Base-by-base conservation (phyloP, 2,113 vertebrate species). In the rabbit (Oryctolagus cuniculus) region DNA sequence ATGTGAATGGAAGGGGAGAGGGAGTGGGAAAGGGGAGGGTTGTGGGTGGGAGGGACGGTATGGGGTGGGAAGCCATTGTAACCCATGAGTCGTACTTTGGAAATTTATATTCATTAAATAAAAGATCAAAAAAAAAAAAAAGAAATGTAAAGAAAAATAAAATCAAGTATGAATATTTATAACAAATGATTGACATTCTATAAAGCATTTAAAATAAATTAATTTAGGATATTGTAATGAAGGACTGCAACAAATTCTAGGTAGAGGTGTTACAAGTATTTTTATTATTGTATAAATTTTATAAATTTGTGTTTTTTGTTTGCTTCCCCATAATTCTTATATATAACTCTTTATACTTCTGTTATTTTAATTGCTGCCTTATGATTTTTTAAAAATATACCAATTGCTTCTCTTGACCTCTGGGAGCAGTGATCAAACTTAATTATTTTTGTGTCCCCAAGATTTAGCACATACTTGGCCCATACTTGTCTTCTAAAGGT, bases 111-210 rank as follows among this genome's bases (percentile, higher is more conserved):
- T n/a, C n/a, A n/a, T n/a, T n/a, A n/a, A n/a, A n/a, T n/a, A n/a
- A n/a, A n/a, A n/a, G n/a, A n/a, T n/a, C n/a, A n/a, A n/a, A n/a
- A n/a, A n/a, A n/a, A n/a, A n/a, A n/a, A n/a, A n/a, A n/a, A n/a
- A 94, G 80, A 87, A 90, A 87, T 93, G 29, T 22, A 78, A 67
- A 19, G 74, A 77, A 73, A 44, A 87, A 36, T 53, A 94, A 93
- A 87, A 72, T 77, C 86, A 69, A 89, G 58, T 61, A 15, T 25
- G 72, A 44, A 38, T 58, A 61, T 38, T 80, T 75, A 83, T 53
- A 29, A 77, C 3, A 75, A 64, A 16, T 77, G 27, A 61, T 38
- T 87, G 51, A 64, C 49, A 94, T 85, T 89, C 78, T 91, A 84
- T 85, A 74, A 96, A 63, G 44, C 24, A 55, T 36, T 19, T 38